Evolutionary conservation across 2,888 invertebrate species (phyloP), one percentile per base, ranked within the genome.

Genomic region (Thecophora atra): DNA sequence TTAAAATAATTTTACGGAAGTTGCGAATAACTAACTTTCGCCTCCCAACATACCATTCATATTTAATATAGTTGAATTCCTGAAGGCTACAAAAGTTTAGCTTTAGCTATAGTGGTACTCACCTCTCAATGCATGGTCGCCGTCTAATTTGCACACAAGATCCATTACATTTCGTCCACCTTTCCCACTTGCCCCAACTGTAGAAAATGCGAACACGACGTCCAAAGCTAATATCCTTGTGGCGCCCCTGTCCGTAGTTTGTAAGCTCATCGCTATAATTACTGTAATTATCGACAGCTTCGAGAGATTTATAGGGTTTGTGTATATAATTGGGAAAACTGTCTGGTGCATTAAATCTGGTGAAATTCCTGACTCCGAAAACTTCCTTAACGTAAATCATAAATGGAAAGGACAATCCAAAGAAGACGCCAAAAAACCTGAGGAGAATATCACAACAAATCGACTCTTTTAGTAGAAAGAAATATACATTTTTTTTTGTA

Each of bases 131-230:
- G 80, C 94, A 94, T 77, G 91, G 90, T 66, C 94, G 87, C 63
- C 90, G 90, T 81, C 93, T 93, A 51, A 92, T 90, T 56, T 92
- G 90, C 68, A 94, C 90, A 82, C 94, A 94, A n/a, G 89, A 89
- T 79, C 91, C 89, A n/a, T 92, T 91, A 82, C 94, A 94, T 15
- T 90, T 86, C 76, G 91, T 91, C 94, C 94, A 94, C 7, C 89
- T 84, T 66, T 91, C 90, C 93, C 93, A 93, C 0, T 90, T 84
- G 70, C 91, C 91, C 93, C 93, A 93, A 8, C 85, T 87, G 70
- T 81, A 83, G 2, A 80, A 79, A 19, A 73, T 78, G 17, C 84
- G 84, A 13, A 80, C 69, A 26, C 79, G 78, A 44, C 76, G 76
- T 19, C 74, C 73, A 19, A 44, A 66, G 42, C 60, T 77, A 8